Base-by-base conservation (phyloP, 2,888 invertebrate species). In the Tethea ocularis region DNA sequence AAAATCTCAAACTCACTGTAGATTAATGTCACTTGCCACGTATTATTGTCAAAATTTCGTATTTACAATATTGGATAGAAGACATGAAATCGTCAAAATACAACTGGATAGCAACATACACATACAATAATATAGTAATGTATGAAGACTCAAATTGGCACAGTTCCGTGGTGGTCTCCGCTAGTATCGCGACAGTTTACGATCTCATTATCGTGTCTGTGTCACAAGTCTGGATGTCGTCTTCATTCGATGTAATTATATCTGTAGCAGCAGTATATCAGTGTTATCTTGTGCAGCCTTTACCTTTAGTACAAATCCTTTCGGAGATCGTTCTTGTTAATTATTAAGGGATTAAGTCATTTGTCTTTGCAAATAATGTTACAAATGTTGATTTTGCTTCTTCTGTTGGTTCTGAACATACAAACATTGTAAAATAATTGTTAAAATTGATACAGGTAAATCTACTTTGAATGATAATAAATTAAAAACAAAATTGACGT, bases 121-220 rank as follows among this genome's bases (percentile, higher is more conserved):
- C n/a, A n/a, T n/a, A n/a, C 20, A 55, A 17, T 56, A 24, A 41
- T 33, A 13, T 33, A 33, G 33, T 33, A 13, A 13, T 33, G 33
- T 33, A 13, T 24, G 17, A 23, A 17, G 38, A 36, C 36, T 46
- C 57, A 57, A 41, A 57, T 69, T 72, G 74, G 69, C 72, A 71
- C 63, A 57, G 67, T 60, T 66, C 66, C 59, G 66, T 63, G 70
- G 77, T 75, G 71, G 75, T 70, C 69, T 68, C 58, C 61, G 62
- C 58, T 56, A 58, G 63, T 65, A 63, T 57, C 66, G 63, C 57
- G 72, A 72, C 72, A 70, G 57, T 74, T 78, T 73, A 78, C 67
- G 71, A 72, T 62, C 67, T 73, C 73, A 68, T 75, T 75, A 77
- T 65, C 60, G 60, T 62, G 76, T 77, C 78, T 77, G 67, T 58